Evolutionary conservation across 2,888 invertebrate species (phyloP).

Genomic region (Lamproptera curius): DNA sequence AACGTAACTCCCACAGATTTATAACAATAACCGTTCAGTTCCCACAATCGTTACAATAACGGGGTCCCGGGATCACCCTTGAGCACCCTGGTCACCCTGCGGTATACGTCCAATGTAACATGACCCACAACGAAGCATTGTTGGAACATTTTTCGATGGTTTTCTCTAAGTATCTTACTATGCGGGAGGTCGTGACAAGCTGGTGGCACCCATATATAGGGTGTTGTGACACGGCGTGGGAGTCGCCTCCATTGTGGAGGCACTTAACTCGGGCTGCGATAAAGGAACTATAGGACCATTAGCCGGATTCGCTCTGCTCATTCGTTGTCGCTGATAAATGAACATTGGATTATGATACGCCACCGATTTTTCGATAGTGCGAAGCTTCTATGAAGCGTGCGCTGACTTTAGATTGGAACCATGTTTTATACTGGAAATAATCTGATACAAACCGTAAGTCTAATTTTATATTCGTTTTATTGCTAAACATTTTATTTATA

Average conservation of each 20-base stretch:
- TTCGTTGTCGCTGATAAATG: conserved; percentile 68
- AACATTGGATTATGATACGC: conserved; percentile 71
- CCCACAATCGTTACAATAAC: conserved; percentile 68
- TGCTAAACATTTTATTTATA: too few species aligned
- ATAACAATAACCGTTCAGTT: conserved; percentile 68
- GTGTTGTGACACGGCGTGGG: conserved; percentile 77
- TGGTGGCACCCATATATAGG: conserved; percentile 48
- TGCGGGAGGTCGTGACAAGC: conserved; percentile 33
- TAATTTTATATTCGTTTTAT: too few species aligned
- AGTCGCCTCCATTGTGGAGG: conserved; percentile 67
- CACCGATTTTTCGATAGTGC: conserved; percentile 32
- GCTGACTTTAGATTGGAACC: neutral
- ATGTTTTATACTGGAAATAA: too few species aligned
- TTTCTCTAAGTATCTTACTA: conserved; percentile 19
- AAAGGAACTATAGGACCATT: conserved; percentile 73
- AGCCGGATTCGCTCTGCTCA: conserved; percentile 73
- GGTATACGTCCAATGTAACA: conserved; percentile 37
- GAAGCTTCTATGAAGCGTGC: conserved; percentile 17
- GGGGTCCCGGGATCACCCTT: conserved; percentile 60
- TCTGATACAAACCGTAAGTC: too few species aligned
- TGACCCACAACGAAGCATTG: conserved; percentile 33
- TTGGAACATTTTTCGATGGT: neutral
- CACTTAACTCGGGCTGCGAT: conserved; percentile 71
- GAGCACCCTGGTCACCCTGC: conserved; percentile 53
- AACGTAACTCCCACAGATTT: conserved; percentile 73